Evolutionary conservation across 1,140 invertebrate genomes (phyloP), one percentile per base, ranked within the genome.

Genomic region (Grapholita molesta): DNA sequence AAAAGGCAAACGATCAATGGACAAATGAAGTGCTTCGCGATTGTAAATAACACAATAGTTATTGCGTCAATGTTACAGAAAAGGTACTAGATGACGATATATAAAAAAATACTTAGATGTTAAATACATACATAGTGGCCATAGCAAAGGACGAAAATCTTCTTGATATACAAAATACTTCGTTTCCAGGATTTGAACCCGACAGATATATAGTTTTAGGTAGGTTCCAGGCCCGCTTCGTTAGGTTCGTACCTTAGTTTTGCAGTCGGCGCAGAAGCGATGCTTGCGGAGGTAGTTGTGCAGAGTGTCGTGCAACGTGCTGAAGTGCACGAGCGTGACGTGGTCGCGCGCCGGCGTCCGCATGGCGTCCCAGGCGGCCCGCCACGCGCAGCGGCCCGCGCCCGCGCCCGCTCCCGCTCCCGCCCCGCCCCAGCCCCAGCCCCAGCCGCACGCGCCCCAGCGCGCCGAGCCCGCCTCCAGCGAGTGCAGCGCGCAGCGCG

Each of bases 211-310:
- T n/a, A n/a, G n/a, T n/a, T n/a, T n/a, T n/a, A n/a, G n/a, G n/a
- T n/a, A n/a, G n/a, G n/a, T n/a, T n/a, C n/a, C n/a, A n/a, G n/a
- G n/a, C n/a, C n/a, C n/a, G n/a, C n/a, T n/a, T 30, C 3, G 28
- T 30, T 30, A 30, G 28, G 28, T 30, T 7, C 9, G 5, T 35
- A 98, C 97, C 93, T 98, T 99, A 70, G 97, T 97, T 69, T 97
- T 96, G 84, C 97, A 99, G 86, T 98, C 97, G 0, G 95, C 94
- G 85, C 97, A 98, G 92, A 98, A 98, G 80, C 97, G 95, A 87
- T 99, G 97, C 93, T 98, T 98, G 68, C 95, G 94, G 35, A 99
- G 93, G 92, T 98, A 99, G 70, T 95, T 96, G 78, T 98, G 97
- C 3, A 98, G 93, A 9, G 97, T 98, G 68, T 95, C 94, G 75